Conservation (phyloP, 1,140 invertebrate genomes). For the Leptonema lineaticorne region DNA sequence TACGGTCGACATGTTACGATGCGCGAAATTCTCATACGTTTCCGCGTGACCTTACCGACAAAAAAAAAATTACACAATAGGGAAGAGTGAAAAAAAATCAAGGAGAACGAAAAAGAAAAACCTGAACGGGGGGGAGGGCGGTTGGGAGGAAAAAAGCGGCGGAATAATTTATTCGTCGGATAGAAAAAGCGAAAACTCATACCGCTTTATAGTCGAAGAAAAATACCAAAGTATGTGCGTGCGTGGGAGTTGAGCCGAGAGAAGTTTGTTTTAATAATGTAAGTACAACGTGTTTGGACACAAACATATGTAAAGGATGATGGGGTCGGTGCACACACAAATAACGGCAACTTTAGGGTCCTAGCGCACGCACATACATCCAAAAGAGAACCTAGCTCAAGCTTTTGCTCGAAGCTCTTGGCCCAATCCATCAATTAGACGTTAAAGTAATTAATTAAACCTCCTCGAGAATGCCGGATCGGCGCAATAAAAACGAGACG, state of each 20-base stretch:
- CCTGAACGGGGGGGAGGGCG: no score
- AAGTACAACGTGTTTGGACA: not conserved
- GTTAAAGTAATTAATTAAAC: slow-evolving; percentile 42
- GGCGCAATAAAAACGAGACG: slow-evolving; percentile 41
- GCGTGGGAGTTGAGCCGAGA: not conserved
- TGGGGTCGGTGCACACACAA: no score
- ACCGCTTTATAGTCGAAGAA: not conserved
- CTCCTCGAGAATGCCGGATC: slow-evolving; percentile 34
- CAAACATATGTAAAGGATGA: not conserved
- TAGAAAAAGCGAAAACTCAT: not conserved
- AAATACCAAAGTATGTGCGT: no score
- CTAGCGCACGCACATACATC: not conserved
- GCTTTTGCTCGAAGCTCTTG: not conserved
- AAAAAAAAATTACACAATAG: no score
- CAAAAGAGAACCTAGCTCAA: not conserved
- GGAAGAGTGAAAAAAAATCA: no score
- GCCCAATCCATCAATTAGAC: slow-evolving; percentile 40
- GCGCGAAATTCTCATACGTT: not conserved
- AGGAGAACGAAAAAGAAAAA: no score
- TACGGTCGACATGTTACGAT: not conserved
- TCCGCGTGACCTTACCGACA: not conserved
- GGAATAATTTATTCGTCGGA: not conserved
- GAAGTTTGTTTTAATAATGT: not conserved
- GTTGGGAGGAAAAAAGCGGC: no score
- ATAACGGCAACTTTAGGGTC: no score